phyloP scores from a whole-genome alignment of 2,888 invertebrate species.

The Cancer borealis region DNA sequence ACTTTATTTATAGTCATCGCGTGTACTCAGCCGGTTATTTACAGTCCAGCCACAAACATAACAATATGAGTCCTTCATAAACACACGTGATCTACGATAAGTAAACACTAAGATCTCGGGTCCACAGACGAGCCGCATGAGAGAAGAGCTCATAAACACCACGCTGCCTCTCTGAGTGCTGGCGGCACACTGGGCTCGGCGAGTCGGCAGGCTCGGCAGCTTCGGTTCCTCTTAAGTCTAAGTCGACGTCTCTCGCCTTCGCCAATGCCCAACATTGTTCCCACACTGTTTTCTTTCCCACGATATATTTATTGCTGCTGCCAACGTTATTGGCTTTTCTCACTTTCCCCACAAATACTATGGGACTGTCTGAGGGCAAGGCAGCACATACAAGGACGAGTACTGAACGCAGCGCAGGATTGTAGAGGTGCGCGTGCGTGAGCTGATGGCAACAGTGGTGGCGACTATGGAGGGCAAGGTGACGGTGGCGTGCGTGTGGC shows the following conservation, averaged over 20 bases:
- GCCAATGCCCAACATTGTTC: slow-evolving; percentile 52
- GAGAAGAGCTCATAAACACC: slow-evolving; percentile 50
- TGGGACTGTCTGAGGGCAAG: not conserved
- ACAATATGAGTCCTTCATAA: not conserved
- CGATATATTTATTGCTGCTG: not conserved
- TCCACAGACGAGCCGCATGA: slow-evolving; percentile 51
- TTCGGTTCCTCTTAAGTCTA: slow-evolving; percentile 28
- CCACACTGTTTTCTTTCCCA: slow-evolving; percentile 29
- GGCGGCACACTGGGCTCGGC: slow-evolving; percentile 59
- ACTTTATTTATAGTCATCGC: not conserved
- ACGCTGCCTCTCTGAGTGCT: slow-evolving; percentile 52
- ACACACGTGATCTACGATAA: not conserved
- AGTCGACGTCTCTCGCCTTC: slow-evolving; percentile 38
- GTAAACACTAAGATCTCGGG: slow-evolving; percentile 25
- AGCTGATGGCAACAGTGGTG: slow-evolving; percentile 55
- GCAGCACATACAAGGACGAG: not conserved
- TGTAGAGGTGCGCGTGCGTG: slow-evolving; percentile 16
- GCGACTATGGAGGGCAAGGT: slow-evolving; percentile 60
- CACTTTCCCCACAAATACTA: not conserved
- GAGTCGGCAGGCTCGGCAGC: not conserved
- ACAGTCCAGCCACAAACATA: not conserved
- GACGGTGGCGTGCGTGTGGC: slow-evolving; percentile 57
- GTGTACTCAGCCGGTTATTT: not conserved
- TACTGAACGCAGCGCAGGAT: not conserved
- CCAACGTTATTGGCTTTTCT: not conserved